Percentiles rank a stretch among this genome's conserved stretches.
Conservation (phyloP, 2,888 invertebrate species). For the Poecilus cupreus region DNA sequence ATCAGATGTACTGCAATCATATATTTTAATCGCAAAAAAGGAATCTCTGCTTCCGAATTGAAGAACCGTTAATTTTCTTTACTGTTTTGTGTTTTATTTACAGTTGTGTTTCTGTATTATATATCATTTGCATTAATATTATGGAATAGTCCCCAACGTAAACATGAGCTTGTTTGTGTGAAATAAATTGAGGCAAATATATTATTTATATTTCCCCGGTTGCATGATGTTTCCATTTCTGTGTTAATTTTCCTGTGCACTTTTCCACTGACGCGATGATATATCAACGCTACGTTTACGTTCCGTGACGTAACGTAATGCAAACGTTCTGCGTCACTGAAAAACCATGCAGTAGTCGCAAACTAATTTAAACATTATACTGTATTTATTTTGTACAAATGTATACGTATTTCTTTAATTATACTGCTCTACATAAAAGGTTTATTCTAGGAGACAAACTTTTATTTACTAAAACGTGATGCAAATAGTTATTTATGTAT, state of each 20-base stretch:
- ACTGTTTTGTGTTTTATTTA: no score
- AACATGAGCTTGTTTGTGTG: neutral
- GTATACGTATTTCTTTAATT: no score
- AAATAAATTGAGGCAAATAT: neutral
- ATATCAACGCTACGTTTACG: constrained; percentile 15
- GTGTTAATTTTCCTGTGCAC: constrained; percentile 27
- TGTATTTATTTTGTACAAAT: neutral
- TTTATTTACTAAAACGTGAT: no score
- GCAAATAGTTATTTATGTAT: no score
- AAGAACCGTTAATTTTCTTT: no score
- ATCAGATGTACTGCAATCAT: no score
- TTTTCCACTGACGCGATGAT: constrained; percentile 13
- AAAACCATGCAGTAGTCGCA: neutral
- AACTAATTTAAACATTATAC: neutral
- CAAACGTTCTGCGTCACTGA: neutral
- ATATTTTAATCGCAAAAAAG: constrained; percentile 6
- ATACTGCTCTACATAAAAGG: no score
- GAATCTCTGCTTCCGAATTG: neutral
- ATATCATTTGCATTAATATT: neutral
- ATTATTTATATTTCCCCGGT: constrained; percentile 33
- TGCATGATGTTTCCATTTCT: constrained; percentile 27
- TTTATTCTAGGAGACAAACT: no score
- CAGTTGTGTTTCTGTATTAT: no score
- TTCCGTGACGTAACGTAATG: constrained; percentile 31
- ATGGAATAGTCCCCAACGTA: neutral